phyloP scores from a whole-genome alignment of 2,888 invertebrate genomes.

The Ormyrus nitidulus region DNA sequence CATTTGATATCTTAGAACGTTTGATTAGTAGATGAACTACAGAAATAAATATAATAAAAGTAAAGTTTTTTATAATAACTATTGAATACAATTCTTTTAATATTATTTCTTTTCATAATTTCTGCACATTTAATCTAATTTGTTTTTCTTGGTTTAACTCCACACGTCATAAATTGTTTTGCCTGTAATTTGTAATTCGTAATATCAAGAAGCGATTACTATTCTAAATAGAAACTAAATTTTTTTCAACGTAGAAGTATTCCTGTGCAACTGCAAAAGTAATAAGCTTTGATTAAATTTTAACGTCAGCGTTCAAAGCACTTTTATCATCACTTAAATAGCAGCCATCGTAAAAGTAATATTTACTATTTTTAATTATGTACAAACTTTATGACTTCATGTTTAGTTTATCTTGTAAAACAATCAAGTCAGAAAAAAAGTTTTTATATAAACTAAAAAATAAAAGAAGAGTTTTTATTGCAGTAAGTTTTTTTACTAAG shows the following conservation, averaged over 20 bases:
- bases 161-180: neutral
- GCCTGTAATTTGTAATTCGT: neutral
- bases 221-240: neutral
- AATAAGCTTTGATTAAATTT: constrained; percentile 4
- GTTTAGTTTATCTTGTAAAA: too few species aligned
- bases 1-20: neutral
- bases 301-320: neutral
- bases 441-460: too few species aligned
- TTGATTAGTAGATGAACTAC: too few species aligned
- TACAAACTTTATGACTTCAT: neutral
- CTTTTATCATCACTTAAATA: neutral
- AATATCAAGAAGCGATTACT: neutral
- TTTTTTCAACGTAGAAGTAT: neutral
- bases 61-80: neutral
- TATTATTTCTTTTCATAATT: neutral
- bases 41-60: neutral
- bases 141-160: neutral
- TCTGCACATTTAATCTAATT: neutral
- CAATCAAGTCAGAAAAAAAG: too few species aligned
- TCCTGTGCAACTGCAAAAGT: too few species aligned
- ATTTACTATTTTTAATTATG: constrained; percentile 3
- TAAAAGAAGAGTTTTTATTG: too few species aligned
- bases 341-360: neutral
- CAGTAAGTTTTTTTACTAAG: too few species aligned
- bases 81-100: neutral